Evolutionary conservation across 2,113 vertebrate genomes (phyloP).

Genomic region (Daboia siamensis): DNA sequence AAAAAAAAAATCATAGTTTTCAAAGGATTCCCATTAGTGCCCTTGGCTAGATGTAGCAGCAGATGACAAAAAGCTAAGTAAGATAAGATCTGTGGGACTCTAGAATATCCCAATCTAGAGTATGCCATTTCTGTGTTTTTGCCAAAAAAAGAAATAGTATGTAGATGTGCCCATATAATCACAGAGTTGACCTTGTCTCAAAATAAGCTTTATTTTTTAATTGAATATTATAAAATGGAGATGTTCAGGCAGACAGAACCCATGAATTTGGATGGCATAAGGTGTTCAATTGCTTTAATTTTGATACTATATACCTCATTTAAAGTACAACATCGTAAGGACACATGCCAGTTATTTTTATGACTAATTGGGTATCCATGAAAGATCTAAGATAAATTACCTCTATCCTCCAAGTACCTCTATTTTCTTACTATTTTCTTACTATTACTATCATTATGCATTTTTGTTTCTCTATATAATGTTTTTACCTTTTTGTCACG

Average conservation of each 20-base stretch:
- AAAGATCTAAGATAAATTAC: not conserved
- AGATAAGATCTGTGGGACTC: too few species aligned
- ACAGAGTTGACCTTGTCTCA: not conserved
- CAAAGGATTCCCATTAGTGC: too few species aligned
- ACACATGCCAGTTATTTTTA: too few species aligned
- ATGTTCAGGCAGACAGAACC: not conserved
- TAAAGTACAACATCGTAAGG: not conserved
- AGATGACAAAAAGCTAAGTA: too few species aligned
- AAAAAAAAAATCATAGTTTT: too few species aligned
- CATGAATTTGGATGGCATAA: not conserved
- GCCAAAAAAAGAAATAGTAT: not conserved
- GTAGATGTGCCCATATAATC: not conserved
- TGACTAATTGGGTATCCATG: not conserved
- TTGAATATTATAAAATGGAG: not conserved
- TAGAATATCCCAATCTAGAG: not conserved
- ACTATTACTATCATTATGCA: not conserved
- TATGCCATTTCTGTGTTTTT: not conserved
- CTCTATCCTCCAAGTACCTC: not conserved
- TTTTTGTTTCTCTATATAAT: not conserved
- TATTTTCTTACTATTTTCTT: not conserved
- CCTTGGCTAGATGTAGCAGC: too few species aligned
- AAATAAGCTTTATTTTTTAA: not conserved
- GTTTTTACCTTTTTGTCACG: not conserved
- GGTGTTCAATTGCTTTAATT: not conserved
- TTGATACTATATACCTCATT: not conserved